Evolutionary conservation across 2,113 vertebrate species (phyloP).

Genomic region (Eidolon helvum): DNA sequence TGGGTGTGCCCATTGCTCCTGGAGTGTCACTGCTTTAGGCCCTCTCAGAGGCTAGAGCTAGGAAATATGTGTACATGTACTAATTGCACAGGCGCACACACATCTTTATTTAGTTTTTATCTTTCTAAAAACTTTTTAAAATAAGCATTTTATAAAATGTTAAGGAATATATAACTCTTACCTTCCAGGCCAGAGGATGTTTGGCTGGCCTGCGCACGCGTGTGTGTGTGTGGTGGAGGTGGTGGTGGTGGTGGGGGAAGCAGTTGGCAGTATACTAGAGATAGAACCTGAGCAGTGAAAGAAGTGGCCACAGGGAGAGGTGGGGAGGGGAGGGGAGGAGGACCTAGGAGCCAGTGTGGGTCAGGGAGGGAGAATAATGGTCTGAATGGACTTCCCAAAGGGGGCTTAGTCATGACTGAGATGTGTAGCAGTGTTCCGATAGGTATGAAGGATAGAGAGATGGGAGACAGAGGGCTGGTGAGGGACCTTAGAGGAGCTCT

Average conservation of each 20-base stretch:
- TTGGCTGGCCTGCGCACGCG: too few species aligned
- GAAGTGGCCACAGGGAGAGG: neutral
- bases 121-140: neutral
- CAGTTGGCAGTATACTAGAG: neutral
- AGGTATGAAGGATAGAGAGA: neutral
- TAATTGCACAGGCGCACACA: neutral
- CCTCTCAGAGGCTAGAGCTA: neutral
- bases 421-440: neutral
- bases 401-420: neutral
- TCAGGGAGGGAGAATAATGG: too few species aligned
- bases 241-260: too few species aligned
- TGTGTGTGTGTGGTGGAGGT: too few species aligned
- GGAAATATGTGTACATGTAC: neutral
- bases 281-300: neutral
- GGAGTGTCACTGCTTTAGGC: neutral
- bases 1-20: neutral
- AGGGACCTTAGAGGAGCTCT: neutral
- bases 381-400: neutral
- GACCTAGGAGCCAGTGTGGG: neutral
- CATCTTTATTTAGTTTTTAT: neutral
- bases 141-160: neutral
- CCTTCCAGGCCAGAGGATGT: neutral
- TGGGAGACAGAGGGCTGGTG: neutral
- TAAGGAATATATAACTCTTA: neutral
- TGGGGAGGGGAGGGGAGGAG: neutral